Conservation (phyloP, 2,113 vertebrate species). For the Oenanthe oenanthe region DNA sequence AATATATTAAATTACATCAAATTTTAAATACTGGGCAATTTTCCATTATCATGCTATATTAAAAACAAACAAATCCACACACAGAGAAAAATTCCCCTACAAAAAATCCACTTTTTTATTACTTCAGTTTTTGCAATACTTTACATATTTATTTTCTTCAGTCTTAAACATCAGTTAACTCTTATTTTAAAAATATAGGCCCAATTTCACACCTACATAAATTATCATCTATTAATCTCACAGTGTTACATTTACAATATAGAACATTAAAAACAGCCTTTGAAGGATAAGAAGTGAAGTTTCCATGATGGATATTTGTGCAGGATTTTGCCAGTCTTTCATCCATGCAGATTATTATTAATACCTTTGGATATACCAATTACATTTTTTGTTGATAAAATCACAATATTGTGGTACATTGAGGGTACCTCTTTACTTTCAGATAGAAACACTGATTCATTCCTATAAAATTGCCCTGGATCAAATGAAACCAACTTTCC, state of each 20-base stretch:
- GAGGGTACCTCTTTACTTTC: neutral
- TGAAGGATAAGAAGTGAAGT: neutral
- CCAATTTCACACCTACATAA: neutral
- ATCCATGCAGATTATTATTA: neutral
- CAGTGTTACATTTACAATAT: neutral
- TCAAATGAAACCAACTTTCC: neutral
- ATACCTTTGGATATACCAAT: neutral
- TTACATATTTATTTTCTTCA: neutral
- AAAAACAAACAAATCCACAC: neutral
- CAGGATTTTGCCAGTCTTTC: neutral
- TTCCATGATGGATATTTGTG: neutral
- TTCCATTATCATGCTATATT: rapidly evolving
- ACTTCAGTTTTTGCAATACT: neutral
- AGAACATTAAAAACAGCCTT: neutral
- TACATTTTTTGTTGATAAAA: neutral
- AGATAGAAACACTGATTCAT: neutral
- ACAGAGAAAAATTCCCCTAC: rapidly evolving
- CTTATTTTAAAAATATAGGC: neutral
- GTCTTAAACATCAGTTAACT: neutral
- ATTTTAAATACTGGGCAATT: neutral
- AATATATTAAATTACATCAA: neutral
- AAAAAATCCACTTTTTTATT: neutral
- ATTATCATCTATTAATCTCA: neutral
- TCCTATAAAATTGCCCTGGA: neutral
- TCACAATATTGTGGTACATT: neutral